Base-by-base conservation (phyloP, 2,797 vertebrate species). In the Coracias cyanogaster region DNA sequence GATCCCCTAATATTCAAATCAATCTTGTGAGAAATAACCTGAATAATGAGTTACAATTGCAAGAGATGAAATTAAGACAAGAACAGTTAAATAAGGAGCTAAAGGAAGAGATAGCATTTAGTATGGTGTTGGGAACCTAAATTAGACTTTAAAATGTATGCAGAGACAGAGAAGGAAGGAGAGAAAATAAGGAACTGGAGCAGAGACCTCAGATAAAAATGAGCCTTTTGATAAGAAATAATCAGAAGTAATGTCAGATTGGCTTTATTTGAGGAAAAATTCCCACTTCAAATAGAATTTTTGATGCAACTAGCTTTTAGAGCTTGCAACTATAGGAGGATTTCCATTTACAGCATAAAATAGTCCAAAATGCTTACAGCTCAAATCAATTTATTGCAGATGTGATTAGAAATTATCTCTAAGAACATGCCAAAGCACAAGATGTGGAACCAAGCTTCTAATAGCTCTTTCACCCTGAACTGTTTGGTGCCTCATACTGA, bases 11-110 rank as follows among this genome's bases (percentile, higher is more conserved):
- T 97, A 97, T 86, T 93, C 89, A 97, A 94, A 97, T 98, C 97
- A 97, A 96, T 98, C 97, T 97, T 97, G 90, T 95, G 86, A 90
- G 94, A 97, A 97, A 96, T 96, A 97, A 97, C 96, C 96, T 97
- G 97, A 97, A 96, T 97, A 97, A 98, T 96, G 95, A 97, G 86
- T 96, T 97, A 93, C 92, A 96, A 93, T 96, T 94, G 94, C 78
- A 89, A 89, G 90, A 93, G 88, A 97, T 80, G 94, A 96, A 97
- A 98, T 97, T 97, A 98, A 97, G 93, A 97, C 96, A 97, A 97
- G 96, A 97, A 71, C 74, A 90, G 95, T 93, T 95, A 96, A 95
- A 91, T 92, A 93, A 95, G 89, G 79, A 96, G 90, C 79, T 91
- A 81, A 73, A 89, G 71, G 45, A 85, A 86, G n/a, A 94, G 93